Percentiles rank a stretch among this genome's conserved stretches.
phyloP scores from a whole-genome alignment of 2,113 vertebrate genomes.

The Cercopithecus mona region DNA sequence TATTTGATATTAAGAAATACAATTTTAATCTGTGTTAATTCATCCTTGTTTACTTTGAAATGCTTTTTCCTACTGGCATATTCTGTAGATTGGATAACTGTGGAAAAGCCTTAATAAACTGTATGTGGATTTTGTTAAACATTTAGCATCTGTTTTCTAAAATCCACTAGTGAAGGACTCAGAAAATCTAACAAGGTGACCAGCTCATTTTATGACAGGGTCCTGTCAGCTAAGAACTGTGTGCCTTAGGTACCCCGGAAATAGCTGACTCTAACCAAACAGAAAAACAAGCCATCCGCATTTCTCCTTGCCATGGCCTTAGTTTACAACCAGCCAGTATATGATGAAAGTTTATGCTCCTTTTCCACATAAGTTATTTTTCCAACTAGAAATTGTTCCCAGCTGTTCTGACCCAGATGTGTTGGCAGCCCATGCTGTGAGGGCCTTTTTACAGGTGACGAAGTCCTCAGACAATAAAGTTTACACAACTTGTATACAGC shows the following conservation, averaged over 20 bases:
- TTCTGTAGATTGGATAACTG: background rate
- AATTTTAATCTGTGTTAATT: conserved; percentile 40
- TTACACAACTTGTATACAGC: conserved; percentile 65
- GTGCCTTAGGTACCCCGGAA: conserved; percentile 1
- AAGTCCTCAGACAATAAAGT: conserved; percentile 61
- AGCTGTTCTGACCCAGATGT: conserved; percentile 72
- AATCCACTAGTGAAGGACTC: conserved; percentile 28
- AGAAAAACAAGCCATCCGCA: conserved; percentile 40
- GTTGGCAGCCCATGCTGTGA: conserved; percentile 38
- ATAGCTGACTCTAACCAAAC: conserved; percentile 20
- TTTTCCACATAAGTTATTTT: conserved; percentile 68
- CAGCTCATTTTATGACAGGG: background rate
- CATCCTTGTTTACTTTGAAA: conserved; percentile 6
- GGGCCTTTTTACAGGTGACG: conserved; percentile 73
- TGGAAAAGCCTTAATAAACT: background rate
- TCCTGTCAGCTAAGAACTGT: conserved; percentile 8
- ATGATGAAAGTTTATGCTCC: conserved; percentile 36
- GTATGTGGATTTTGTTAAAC: background rate
- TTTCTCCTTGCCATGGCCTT: conserved; percentile 53
- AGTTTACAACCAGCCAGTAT: conserved; percentile 51
- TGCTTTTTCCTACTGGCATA: background rate
- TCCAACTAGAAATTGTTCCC: conserved; percentile 64
- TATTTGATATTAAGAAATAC: background rate
- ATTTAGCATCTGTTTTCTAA: conserved; percentile 52
- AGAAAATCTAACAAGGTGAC: conserved; percentile 31